A percentile compares a stretch with the other conserved stretches of the same genome.
These are phyloP conservation scores for Notiomystis cincta DNA, from an alignment of 2,113 vertebrate species.

Conservation along the genomic window DNA sequence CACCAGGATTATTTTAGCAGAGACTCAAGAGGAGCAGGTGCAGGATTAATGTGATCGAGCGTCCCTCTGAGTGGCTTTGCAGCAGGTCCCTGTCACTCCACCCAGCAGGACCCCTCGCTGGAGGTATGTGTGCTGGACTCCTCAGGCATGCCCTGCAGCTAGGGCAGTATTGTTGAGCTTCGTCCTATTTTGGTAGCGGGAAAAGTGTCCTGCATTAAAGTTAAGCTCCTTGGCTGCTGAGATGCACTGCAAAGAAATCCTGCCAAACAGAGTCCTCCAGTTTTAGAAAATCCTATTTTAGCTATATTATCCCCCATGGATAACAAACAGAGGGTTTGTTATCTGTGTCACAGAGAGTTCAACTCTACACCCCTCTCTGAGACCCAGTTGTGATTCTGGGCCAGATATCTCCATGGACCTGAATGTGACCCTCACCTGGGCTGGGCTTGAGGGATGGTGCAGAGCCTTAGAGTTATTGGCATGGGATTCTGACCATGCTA, in stretches of 20 bases:
- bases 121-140: constrained; percentile 11
- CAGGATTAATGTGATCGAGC: constrained; percentile 36
- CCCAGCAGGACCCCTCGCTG: not conserved
- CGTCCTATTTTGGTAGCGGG: constrained; percentile 34
- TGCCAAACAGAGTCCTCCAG: constrained; percentile 1
- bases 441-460: not conserved
- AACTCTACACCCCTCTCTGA: not conserved
- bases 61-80: not conserved
- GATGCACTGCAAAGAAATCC: not conserved
- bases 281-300: constrained; percentile 42
- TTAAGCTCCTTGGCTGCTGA: constrained; percentile 34
- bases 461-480: not conserved
- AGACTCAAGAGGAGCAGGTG: constrained; percentile 61
- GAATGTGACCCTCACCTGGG: not conserved
- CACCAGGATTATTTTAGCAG: constrained; percentile 49
- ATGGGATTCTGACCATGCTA: not conserved
- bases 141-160: not conserved
- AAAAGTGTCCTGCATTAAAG: constrained; percentile 12
- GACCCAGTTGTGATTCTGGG: not conserved
- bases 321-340: not conserved
- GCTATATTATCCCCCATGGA: not conserved
- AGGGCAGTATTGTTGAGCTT: constrained; percentile 8
- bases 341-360: not conserved
- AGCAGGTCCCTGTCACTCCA: constrained; percentile 63
- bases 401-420: not conserved